phyloP scores from a whole-genome alignment of 2,113 vertebrate species.

The Strix uralensis region DNA sequence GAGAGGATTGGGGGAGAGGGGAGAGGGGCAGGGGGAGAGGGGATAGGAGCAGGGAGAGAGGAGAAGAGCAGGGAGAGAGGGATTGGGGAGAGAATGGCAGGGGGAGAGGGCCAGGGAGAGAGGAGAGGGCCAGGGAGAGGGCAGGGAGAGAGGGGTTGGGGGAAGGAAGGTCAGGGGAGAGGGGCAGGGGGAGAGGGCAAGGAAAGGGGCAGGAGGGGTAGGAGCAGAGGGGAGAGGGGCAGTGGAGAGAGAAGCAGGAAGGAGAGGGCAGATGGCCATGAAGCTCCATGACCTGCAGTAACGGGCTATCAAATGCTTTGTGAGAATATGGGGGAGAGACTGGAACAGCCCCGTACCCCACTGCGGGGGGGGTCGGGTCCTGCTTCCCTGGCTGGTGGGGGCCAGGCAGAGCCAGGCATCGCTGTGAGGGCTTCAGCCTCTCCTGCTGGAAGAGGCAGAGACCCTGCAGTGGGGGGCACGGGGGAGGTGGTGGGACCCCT shows the following conservation, averaged over 20 bases:
- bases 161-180: background rate
- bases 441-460: background rate
- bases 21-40: no score
- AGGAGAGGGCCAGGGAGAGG: no score
- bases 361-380: background rate
- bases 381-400: background rate
- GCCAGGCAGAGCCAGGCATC: background rate
- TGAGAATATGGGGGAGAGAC: background rate
- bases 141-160: no score
- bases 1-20: background rate
- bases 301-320: background rate
- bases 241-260: rapidly evolving
- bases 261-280: background rate
- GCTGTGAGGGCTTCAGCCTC: background rate
- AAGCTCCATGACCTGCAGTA: background rate
- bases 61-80: no score
- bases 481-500: background rate
- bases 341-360: background rate
- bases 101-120: no score
- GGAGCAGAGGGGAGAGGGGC: background rate
- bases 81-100: no score
- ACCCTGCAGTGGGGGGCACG: rapidly evolving
- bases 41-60: background rate
- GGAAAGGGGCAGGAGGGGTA: no score
- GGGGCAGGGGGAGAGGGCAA: no score